Base-by-base conservation (phyloP, 1,140 invertebrate genomes). In the Monomorium pharaonis region DNA sequence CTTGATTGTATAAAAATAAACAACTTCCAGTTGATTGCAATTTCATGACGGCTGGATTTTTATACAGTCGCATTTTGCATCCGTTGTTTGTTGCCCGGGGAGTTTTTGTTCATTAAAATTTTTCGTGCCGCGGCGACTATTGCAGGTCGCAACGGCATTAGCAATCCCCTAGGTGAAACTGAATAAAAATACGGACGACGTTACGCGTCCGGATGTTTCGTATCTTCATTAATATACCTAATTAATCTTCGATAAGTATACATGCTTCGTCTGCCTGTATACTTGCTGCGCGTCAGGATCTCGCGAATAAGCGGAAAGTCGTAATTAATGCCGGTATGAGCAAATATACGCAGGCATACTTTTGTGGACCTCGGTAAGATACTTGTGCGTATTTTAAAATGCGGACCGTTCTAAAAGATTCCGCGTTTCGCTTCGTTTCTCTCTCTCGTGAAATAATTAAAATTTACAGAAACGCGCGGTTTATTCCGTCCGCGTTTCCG, bases 211-310 rank as follows among this genome's bases (percentile, higher is more conserved):
- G 33, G 65, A 44, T 56, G 51, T 42, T 70, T 81, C 65, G 37
- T 47, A 83, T 72, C 67, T 74, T 30, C 74, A 62, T 81, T 69
- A 80, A 84, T 84, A 77, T 78, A 89, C 51, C 42, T 84, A 89
- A 89, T 89, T 86, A 89, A 89, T 89, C 70, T 89, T 74, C 51
- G 84, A 56, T 80, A 86, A 78, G 67, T 74, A 89, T 67, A n/a
- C n/a, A 56, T 42, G 60, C n/a, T 44, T 37, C 33, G 37, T 78
- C 62, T n/a, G n/a, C 16, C 9, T n/a, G 60, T 37, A 37, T 75
- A 56, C 72, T 10, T 7, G 44, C 47, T n/a, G 21, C 51, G 65
- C 65, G 21, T 69, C 21, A 74, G 42, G 62, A 60, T 33, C 21
- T 51, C 72, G 37, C 42, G 77, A 89, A 78, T 76, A 86, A 47